A percentile compares a stretch with the other conserved stretches of the same genome.
Evolutionary conservation across 2,888 invertebrate genomes (phyloP).

Genomic region (Gnatocerus cornutus): DNA sequence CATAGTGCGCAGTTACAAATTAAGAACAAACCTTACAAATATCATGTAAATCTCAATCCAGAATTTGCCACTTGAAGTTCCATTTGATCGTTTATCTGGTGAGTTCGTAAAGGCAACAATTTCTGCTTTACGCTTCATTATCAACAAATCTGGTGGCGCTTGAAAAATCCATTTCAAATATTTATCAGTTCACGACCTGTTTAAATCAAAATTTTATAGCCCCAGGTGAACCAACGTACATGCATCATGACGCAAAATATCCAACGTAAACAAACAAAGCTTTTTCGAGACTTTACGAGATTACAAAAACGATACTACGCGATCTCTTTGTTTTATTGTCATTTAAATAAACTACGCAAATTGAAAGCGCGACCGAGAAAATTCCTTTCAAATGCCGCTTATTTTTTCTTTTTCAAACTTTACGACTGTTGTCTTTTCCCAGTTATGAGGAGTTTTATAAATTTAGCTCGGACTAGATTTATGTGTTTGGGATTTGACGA

Average conservation of each 20-base stretch:
- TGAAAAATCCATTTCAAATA: background rate
- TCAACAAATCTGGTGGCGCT: background rate
- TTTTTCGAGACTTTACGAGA: background rate
- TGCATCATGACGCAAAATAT: slow-evolving; percentile 10
- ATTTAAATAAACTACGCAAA: too few species aligned
- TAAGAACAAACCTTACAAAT: too few species aligned
- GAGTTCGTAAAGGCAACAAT: too few species aligned
- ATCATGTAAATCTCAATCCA: too few species aligned
- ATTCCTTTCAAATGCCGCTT: slow-evolving; percentile 23
- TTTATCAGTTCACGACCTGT: background rate
- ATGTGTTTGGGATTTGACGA: background rate
- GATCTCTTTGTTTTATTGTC: slow-evolving; percentile 5
- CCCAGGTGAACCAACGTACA: slow-evolving; percentile 6
- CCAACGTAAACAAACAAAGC: slow-evolving; percentile 1
- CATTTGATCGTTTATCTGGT: too few species aligned
- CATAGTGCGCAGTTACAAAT: too few species aligned
- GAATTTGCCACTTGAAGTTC: too few species aligned
- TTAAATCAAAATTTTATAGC: slow-evolving; percentile 4
- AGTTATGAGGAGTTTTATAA: slow-evolving; percentile 19
- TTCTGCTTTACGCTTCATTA: background rate
- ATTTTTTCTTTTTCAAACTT: slow-evolving; percentile 28
- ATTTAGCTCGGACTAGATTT: slow-evolving; percentile 11
- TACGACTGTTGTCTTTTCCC: slow-evolving; percentile 14
- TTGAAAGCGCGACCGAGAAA: background rate
- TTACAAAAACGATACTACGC: background rate